Percentiles rank a stretch among this genome's conserved stretches.
Conservation (phyloP, 1,140 invertebrate genomes). For the Drosophila seguyi region DNA sequence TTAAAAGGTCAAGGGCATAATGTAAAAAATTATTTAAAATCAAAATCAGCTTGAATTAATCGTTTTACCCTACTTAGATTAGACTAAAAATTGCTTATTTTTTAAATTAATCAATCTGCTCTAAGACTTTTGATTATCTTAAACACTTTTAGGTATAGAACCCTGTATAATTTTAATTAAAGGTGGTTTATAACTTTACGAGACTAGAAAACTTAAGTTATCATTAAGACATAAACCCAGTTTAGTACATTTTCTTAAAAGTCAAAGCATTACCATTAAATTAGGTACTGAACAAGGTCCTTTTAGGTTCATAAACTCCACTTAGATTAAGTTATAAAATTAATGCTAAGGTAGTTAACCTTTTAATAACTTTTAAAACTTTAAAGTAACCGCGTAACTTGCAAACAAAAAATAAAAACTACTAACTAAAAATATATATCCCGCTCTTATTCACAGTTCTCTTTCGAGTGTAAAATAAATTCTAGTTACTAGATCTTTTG, state of each 20-base stretch:
- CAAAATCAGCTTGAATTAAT: not conserved
- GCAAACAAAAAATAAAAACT: slow-evolving; percentile 8
- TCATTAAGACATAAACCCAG: not conserved
- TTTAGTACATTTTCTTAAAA: not conserved
- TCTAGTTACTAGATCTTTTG: slow-evolving; percentile 22
- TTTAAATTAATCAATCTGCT: not conserved
- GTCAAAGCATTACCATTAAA: not conserved
- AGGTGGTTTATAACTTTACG: not conserved
- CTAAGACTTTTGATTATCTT: not conserved
- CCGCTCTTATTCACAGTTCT: not conserved
- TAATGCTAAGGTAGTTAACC: not conserved
- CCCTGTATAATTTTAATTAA: not conserved
- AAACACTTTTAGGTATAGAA: not conserved
- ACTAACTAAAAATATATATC: slow-evolving; percentile 1
- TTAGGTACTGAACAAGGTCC: not conserved
- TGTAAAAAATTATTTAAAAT: not conserved
- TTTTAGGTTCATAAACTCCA: not conserved
- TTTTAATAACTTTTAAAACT: not conserved
- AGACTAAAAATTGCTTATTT: no score
- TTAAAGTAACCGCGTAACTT: not conserved
- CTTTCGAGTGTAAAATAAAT: slow-evolving; percentile 12
- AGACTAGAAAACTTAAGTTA: not conserved
- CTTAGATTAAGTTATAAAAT: not conserved
- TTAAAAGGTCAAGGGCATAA: no score
- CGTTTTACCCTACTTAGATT: no score